A percentile compares a stretch with the other conserved stretches of the same genome.
Evolutionary conservation across 2,797 vertebrate species (phyloP).

Genomic region (Labeo calbasu): DNA sequence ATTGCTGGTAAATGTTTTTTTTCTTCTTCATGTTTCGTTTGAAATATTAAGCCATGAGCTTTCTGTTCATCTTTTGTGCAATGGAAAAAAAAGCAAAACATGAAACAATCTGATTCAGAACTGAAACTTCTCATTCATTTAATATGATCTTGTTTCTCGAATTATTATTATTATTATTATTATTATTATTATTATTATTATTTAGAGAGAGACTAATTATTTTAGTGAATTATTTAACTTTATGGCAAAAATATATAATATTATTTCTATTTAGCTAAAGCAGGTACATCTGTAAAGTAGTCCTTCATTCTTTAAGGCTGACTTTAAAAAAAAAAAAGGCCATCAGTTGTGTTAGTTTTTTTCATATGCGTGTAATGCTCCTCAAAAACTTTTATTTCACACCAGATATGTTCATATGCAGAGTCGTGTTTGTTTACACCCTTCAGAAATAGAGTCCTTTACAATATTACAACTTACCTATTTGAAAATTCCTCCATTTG

Average conservation of each 20-base stretch:
- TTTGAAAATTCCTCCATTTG: background rate
- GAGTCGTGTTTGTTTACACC: background rate
- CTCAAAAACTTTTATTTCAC: background rate
- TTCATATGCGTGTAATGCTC: background rate
- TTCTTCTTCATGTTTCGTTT: background rate
- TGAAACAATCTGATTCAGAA: slow-evolving; percentile 2
- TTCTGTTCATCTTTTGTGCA: slow-evolving; percentile 25
- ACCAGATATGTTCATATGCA: background rate
- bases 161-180: too few species aligned
- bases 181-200: too few species aligned
- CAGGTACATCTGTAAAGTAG: background rate
- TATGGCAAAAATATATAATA: background rate
- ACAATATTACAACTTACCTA: background rate
- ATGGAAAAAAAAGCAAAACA: slow-evolving; percentile 4
- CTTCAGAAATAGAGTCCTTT: too few species aligned
- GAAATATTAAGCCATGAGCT: slow-evolving; percentile 31
- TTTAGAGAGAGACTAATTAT: too few species aligned
- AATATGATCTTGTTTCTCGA: background rate
- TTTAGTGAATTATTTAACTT: background rate
- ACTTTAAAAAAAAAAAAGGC: background rate
- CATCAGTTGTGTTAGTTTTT: background rate
- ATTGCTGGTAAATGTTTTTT: background rate
- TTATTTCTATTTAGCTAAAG: too few species aligned
- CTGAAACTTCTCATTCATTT: slow-evolving; percentile 6
- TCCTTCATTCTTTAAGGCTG: background rate